Conservation (phyloP, 2,113 vertebrate genomes). For the Paralichthys olivaceus region DNA sequence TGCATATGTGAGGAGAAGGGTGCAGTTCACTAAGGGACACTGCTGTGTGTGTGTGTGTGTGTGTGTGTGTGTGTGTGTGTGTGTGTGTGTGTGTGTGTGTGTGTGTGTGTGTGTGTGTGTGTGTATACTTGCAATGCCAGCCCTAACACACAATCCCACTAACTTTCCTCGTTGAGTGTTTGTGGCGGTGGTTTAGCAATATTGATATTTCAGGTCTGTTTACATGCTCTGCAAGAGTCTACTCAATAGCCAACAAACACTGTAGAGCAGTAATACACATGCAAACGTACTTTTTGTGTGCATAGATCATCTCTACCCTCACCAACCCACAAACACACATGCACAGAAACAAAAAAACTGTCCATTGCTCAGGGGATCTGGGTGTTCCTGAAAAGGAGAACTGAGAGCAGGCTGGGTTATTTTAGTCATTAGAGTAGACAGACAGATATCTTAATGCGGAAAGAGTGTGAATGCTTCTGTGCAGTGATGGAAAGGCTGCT, state of each 20-base stretch:
- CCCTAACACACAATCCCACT: constrained; percentile 43
- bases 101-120: constrained; percentile 38
- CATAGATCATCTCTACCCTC: neutral
- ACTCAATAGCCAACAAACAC: neutral
- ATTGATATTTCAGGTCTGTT: constrained; percentile 34
- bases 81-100: constrained; percentile 45
- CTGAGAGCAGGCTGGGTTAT: constrained; percentile 79
- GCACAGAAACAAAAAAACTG: neutral
- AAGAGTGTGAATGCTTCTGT: constrained; percentile 35
- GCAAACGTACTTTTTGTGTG: constrained; percentile 16
- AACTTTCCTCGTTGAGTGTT: neutral
- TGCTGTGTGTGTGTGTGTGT: constrained; percentile 45
- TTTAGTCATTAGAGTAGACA: constrained; percentile 70
- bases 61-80: constrained; percentile 45
- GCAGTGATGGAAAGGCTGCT: constrained; percentile 13
- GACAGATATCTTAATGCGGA: constrained; percentile 50
- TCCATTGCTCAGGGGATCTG: constrained; percentile 63
- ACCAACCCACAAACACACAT: neutral
- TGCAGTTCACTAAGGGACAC: constrained; percentile 44
- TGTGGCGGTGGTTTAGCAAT: constrained; percentile 1
- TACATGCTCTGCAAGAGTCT: constrained; percentile 7
- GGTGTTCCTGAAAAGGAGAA: constrained; percentile 83
- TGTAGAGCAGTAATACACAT: neutral
- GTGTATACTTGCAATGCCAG: constrained; percentile 45
- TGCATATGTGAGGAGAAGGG: constrained; percentile 28